Percentiles rank a stretch among this genome's conserved stretches.
phyloP scores from a whole-genome alignment of 2,888 invertebrate species.

The Troglohyphantes excavatus region DNA sequence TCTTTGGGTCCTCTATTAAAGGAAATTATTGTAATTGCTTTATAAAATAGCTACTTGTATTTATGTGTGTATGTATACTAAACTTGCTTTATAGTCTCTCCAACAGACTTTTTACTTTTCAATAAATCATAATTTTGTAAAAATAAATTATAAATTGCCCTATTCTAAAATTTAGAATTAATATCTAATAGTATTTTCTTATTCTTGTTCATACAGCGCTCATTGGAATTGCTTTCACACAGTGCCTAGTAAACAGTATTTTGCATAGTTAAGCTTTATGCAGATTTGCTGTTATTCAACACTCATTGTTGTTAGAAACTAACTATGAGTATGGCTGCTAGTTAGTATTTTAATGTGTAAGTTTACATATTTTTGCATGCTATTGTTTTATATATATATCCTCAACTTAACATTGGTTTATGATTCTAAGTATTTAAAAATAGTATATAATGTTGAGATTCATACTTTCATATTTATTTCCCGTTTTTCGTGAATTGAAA shows the following conservation, averaged over 20 bases:
- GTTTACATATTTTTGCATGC: too few species aligned
- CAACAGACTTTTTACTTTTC: too few species aligned
- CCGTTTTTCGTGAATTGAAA: background rate
- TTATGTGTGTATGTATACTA: background rate
- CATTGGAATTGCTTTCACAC: background rate
- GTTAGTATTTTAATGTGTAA: background rate
- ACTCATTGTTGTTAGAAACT: background rate
- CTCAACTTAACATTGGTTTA: background rate
- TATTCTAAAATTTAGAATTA: too few species aligned
- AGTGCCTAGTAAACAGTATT: background rate
- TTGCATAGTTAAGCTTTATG: background rate
- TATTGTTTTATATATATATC: too few species aligned
- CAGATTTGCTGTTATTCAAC: background rate
- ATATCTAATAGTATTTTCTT: background rate
- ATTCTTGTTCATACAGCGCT: background rate
- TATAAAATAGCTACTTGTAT: background rate
- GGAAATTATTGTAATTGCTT: background rate
- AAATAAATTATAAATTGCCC: too few species aligned
- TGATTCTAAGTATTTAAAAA: too few species aligned
- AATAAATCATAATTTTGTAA: too few species aligned
- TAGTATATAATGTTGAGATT: too few species aligned
- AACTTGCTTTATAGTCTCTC: too few species aligned
- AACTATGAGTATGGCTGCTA: too few species aligned
- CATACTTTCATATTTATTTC: background rate
- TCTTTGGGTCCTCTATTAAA: background rate